Evolutionary conservation across 1,140 invertebrate genomes (phyloP).

Genomic region (Thrips palmi): DNA sequence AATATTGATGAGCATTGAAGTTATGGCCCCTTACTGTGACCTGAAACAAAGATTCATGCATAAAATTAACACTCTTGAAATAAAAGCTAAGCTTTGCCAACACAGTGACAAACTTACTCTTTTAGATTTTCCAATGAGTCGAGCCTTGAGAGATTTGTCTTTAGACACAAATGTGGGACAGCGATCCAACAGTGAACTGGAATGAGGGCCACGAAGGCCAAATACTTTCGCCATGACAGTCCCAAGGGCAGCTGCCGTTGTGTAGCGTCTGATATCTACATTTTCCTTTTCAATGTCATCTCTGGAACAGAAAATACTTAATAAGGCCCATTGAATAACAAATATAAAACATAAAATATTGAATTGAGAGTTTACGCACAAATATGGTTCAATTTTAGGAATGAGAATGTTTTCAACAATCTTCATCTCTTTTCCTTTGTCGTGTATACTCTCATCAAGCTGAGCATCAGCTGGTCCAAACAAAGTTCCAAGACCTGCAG

Average conservation of each 20-base stretch:
- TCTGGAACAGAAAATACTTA: slow-evolving; percentile 23
- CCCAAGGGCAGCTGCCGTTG: slow-evolving; percentile 54
- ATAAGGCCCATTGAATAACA: background rate
- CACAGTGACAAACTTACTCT: slow-evolving; percentile 29
- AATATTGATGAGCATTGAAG: slow-evolving; percentile 74
- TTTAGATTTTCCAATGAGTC: slow-evolving; percentile 48
- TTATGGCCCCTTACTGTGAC: slow-evolving; percentile 72
- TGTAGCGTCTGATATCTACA: slow-evolving; percentile 43
- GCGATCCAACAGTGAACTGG: slow-evolving; percentile 34
- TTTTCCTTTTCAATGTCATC: slow-evolving; percentile 52
- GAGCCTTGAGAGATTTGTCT: slow-evolving; percentile 59
- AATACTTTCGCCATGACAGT: slow-evolving; percentile 60
- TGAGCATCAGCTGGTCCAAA: slow-evolving; percentile 74
- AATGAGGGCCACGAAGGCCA: slow-evolving; percentile 35
- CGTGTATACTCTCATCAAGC: slow-evolving; percentile 58
- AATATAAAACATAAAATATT: slow-evolving; percentile 5
- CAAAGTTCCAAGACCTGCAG: slow-evolving; percentile 72
- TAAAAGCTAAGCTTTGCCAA: background rate
- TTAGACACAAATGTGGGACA: slow-evolving; percentile 65
- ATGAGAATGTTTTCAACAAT: slow-evolving; percentile 53
- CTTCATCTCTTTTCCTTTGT: slow-evolving; percentile 60
- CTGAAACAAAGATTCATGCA: slow-evolving; percentile 19
- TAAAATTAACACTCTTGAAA: background rate
- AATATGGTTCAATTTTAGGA: slow-evolving; percentile 47
- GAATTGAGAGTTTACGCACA: slow-evolving; percentile 30